These are phyloP conservation scores for Chorisops tibialis DNA, from an alignment of 2,888 invertebrate genomes.

Conservation along the genomic window DNA sequence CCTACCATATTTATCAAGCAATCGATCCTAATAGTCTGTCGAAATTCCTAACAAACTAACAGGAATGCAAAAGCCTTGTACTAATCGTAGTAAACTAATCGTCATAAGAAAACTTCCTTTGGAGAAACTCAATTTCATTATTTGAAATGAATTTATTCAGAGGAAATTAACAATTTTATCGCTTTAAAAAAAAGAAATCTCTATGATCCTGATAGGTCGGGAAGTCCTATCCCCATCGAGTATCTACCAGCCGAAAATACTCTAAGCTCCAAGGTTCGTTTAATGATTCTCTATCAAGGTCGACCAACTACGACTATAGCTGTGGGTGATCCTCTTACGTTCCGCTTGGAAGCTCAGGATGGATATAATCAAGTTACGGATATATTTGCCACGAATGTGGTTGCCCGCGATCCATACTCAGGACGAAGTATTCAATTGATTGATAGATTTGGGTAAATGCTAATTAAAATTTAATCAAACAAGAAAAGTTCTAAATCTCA, in stretches of 20 bases:
- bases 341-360: slow-evolving; percentile 83
- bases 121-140: slow-evolving; percentile 22
- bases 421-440: slow-evolving; percentile 86
- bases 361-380: slow-evolving; percentile 85
- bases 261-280: slow-evolving; percentile 79
- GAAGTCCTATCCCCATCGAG: slow-evolving; percentile 89
- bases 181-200: slow-evolving; percentile 48
- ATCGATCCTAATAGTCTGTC: too few species aligned
- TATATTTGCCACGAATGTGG: slow-evolving; percentile 89
- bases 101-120: slow-evolving; percentile 12
- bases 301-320: slow-evolving; percentile 90
- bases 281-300: slow-evolving; percentile 82
- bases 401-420: slow-evolving; percentile 88
- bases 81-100: slow-evolving; percentile 31
- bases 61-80: slow-evolving; percentile 7
- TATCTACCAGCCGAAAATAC: slow-evolving; percentile 89
- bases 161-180: slow-evolving; percentile 13
- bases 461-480: neutral
- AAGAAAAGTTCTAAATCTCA: neutral
- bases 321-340: slow-evolving; percentile 87
- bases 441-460: slow-evolving; percentile 75
- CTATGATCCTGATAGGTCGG: slow-evolving; percentile 66
- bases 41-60: slow-evolving; percentile 12
- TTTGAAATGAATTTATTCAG: neutral
- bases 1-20: too few species aligned